These are phyloP conservation scores for Bolinopsis microptera DNA, from an alignment of 37 sponge, comb jelly and placozoan genomes.

Conservation along the genomic window DNA sequence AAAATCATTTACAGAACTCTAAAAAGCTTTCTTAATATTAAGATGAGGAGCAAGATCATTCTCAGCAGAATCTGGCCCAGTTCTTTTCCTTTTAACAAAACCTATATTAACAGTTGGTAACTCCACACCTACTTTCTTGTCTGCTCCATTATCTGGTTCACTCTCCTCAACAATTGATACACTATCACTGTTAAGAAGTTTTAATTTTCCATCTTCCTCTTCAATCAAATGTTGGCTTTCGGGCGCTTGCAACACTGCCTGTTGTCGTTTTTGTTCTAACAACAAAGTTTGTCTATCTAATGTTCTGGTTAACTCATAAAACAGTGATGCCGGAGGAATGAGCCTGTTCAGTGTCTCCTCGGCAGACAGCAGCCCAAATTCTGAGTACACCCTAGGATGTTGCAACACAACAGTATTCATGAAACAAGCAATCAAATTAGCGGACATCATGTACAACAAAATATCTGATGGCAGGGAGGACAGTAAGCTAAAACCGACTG, in stretches of 20 bases:
- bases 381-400: neutral
- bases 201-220: neutral
- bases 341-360: neutral
- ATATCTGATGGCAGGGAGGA: slow-evolving; percentile 14
- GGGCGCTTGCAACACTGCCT: neutral
- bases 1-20: neutral
- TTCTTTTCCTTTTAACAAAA: neutral
- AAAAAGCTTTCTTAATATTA: slow-evolving; percentile 28
- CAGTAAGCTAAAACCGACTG: neutral
- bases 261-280: slow-evolving; percentile 5
- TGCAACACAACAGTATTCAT: neutral
- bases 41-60: slow-evolving; percentile 23
- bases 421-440: neutral
- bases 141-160: neutral
- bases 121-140: neutral
- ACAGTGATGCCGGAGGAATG: slow-evolving; percentile 2
- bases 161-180: neutral
- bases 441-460: neutral
- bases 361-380: neutral
- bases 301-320: neutral
- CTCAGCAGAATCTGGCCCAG: neutral
- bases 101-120: neutral
- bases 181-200: neutral
- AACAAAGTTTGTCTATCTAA: slow-evolving; percentile 17
- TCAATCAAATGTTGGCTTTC: neutral